Evolutionary conservation across 1,140 invertebrate species (phyloP).

Genomic region (Eueides isabella): DNA sequence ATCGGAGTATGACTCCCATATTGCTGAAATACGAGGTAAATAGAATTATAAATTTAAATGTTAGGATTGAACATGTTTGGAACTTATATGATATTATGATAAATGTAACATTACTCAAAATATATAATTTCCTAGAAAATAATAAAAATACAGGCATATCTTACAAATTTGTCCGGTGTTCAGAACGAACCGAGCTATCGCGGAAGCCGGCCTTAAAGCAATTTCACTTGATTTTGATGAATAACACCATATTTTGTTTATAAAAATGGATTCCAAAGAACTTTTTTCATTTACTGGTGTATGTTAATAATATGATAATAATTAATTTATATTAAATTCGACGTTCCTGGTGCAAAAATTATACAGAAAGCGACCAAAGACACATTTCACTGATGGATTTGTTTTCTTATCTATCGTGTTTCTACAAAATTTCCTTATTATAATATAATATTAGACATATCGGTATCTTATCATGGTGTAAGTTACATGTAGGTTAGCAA

Average conservation of each 20-base stretch:
- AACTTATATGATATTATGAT: background rate
- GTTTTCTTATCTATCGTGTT: background rate
- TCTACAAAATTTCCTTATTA: conserved; percentile 3
- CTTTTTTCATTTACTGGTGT: no score
- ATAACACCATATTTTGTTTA: background rate
- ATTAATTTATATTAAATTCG: background rate
- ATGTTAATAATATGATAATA: background rate
- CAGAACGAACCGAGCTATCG: no score
- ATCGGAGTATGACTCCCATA: conserved; percentile 93
- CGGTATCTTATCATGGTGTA: conserved; percentile 18
- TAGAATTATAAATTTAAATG: background rate
- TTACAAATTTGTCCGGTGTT: no score
- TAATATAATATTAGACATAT: conserved; percentile 23
- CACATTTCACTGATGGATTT: conserved; percentile 6
- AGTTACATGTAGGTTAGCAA: background rate
- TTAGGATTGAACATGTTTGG: background rate
- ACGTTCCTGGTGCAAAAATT: background rate
- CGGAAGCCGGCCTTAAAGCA: no score
- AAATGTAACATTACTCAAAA: background rate
- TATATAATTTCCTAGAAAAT: no score
- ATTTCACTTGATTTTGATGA: no score
- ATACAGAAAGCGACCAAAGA: background rate
- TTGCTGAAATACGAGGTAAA: conserved; percentile 92
- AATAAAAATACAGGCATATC: no score
- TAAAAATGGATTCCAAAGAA: background rate